Percentiles rank a stretch among this genome's conserved stretches.
These are phyloP conservation scores for Timandra comae DNA, from an alignment of 2,888 invertebrate genomes.

Conservation along the genomic window DNA sequence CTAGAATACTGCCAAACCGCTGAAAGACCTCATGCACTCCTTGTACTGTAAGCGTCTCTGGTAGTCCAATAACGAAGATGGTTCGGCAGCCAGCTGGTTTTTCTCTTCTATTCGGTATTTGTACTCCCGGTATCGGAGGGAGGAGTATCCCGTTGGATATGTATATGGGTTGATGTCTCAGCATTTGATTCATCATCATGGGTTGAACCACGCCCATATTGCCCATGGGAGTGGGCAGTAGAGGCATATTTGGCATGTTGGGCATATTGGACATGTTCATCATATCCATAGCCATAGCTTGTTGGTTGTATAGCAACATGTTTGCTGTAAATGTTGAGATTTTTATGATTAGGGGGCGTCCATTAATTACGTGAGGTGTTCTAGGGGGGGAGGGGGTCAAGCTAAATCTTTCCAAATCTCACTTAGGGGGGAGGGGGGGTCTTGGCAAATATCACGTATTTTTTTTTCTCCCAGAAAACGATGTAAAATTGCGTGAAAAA, in stretches of 20 bases:
- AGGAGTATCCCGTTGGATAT: constrained; percentile 87
- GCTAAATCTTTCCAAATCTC: too few species aligned
- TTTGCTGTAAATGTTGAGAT: too few species aligned
- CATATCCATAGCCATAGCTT: too few species aligned
- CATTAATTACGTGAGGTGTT: too few species aligned
- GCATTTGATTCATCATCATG: constrained; percentile 45
- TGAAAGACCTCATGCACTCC: constrained; percentile 91
- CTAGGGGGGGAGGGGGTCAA: too few species aligned
- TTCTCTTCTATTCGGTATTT: constrained; percentile 87
- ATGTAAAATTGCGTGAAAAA: too few species aligned
- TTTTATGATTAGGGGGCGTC: too few species aligned
- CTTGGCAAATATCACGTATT: too few species aligned
- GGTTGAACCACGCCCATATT: constrained; percentile 19
- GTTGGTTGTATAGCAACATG: too few species aligned
- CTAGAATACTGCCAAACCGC: constrained; percentile 72
- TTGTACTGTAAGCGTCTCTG: constrained; percentile 87
- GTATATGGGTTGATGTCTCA: constrained; percentile 39
- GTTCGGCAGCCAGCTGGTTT: constrained; percentile 93
- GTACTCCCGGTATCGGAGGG: constrained; percentile 89
- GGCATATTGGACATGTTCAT: constrained; percentile 34
- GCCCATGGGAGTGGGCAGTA: constrained; percentile 26
- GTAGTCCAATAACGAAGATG: constrained; percentile 94
- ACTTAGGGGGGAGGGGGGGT: too few species aligned
- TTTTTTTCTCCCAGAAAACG: too few species aligned
- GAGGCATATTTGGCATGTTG: constrained; percentile 31